Conservation (phyloP, 1,140 invertebrate species). For the Meloidogyne exigua region DNA sequence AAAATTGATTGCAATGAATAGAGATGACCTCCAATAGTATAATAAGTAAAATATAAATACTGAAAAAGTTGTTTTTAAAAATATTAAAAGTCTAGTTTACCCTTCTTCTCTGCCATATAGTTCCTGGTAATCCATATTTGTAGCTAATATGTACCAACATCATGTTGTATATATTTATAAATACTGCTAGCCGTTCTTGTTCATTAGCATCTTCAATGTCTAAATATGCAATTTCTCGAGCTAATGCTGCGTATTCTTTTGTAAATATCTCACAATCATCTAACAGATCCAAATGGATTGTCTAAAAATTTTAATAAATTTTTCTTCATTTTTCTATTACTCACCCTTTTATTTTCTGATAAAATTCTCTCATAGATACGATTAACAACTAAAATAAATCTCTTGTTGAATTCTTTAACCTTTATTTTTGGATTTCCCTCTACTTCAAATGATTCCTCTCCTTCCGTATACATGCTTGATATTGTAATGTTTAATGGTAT, state of each 20-base stretch:
- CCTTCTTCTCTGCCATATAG: constrained; percentile 66
- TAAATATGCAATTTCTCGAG: constrained; percentile 55
- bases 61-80: constrained; percentile 43
- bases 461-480: neutral
- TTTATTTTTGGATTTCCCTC: constrained; percentile 3
- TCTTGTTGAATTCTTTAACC: constrained; percentile 64
- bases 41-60: constrained; percentile 66
- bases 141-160: constrained; percentile 66
- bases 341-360: constrained; percentile 64
- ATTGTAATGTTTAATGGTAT: constrained; percentile 9
- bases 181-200: constrained; percentile 66
- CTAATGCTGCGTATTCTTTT: constrained; percentile 39
- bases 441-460: neutral
- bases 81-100: constrained; percentile 35
- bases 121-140: constrained; percentile 62
- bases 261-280: constrained; percentile 40
- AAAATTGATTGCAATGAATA: constrained; percentile 67
- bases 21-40: constrained; percentile 65
- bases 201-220: constrained; percentile 53
- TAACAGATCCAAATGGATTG: constrained; percentile 44
- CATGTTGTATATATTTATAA: constrained; percentile 67
- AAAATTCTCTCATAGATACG: constrained; percentile 64
- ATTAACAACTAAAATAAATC: constrained; percentile 63
- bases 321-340: neutral
- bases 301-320: constrained; percentile 28